Evolutionary conservation across 2,113 vertebrate genomes (phyloP), one percentile per base, ranked within the genome.

Genomic region (Pterocles gutturalis): DNA sequence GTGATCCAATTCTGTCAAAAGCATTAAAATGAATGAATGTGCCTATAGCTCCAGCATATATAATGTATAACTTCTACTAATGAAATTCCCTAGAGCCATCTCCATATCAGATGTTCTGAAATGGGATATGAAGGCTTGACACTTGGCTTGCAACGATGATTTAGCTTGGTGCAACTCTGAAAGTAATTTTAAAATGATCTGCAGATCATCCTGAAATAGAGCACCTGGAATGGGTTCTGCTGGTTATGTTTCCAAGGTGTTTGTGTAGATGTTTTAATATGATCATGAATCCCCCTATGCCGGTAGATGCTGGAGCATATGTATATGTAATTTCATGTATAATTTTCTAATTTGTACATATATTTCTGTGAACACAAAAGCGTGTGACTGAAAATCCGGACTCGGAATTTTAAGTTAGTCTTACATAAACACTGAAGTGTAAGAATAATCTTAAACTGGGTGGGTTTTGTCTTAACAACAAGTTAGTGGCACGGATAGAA

Each of bases 381-480:
- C 6, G 5, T n/a, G 31, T 57, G 70, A 53, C 58, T 85, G 49
- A 69, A 91, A 70, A 79, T 18, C 11, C 13, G 7, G 57, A 49
- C 36, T 83, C 24, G 33, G 53, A 38, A 58, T 55, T 92, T 60
- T 45, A 84, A 67, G 29, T 61, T 33, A 77, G 43, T 49, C 34
- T 87, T 45, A 70, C 2, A 10, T 29, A 55, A 89, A 90, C 51
- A 49, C 26, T 2, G 1, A 67, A 78, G n/a, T 24, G 3, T 48
- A 48, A 43, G 36, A 70, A 16, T n/a, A 76, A 75, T 75, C 54
- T 66, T 57, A 71, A 82, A 57, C 11, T 46, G 67, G 79, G 46
- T 70, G 43, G 31, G 46, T 61, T 97, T 88, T 96, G 79, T 73
- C 90, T 93, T 72, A 71, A 95, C 65, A 80, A 94, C 36, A 93